phyloP scores from a whole-genome alignment of 2,113 vertebrate genomes.

The Protobothrops flavoviridis region DNA sequence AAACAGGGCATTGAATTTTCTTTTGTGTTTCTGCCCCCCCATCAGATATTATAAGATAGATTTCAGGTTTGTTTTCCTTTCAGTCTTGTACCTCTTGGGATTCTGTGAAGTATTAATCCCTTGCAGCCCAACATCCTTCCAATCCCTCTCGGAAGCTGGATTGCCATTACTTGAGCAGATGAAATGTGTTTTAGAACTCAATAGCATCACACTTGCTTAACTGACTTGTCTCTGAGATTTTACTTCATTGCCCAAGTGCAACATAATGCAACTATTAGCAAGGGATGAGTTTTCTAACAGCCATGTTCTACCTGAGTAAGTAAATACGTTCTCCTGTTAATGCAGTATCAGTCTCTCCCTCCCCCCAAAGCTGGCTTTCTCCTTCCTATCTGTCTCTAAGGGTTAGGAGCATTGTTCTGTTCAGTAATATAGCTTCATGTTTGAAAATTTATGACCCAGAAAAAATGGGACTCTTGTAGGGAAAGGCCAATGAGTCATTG shows the following conservation, averaged over 20 bases:
- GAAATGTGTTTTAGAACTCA: background rate
- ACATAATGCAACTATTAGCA: background rate
- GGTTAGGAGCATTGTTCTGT: slow-evolving; percentile 34
- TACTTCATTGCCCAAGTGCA: background rate
- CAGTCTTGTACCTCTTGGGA: background rate
- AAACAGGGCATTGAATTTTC: background rate
- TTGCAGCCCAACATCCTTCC: background rate
- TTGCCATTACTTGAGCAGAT: background rate
- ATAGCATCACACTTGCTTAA: background rate
- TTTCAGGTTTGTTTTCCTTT: background rate
- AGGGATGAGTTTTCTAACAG: background rate
- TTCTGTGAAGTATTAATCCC: background rate
- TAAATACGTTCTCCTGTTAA: slow-evolving; percentile 18
- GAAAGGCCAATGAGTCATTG: slow-evolving; percentile 32
- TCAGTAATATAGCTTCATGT: slow-evolving; percentile 21
- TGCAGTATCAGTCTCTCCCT: slow-evolving; percentile 32
- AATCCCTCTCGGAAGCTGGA: background rate
- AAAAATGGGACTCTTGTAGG: slow-evolving; percentile 35
- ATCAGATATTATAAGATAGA: background rate
- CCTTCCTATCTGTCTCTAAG: slow-evolving; percentile 9
- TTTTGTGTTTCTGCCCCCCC: background rate
- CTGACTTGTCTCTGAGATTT: background rate
- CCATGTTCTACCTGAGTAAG: background rate
- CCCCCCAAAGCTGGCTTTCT: background rate
- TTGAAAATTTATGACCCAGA: slow-evolving; percentile 40